phyloP scores from a whole-genome alignment of 1,140 invertebrate species.

The Cataglyphis hispanica region DNA sequence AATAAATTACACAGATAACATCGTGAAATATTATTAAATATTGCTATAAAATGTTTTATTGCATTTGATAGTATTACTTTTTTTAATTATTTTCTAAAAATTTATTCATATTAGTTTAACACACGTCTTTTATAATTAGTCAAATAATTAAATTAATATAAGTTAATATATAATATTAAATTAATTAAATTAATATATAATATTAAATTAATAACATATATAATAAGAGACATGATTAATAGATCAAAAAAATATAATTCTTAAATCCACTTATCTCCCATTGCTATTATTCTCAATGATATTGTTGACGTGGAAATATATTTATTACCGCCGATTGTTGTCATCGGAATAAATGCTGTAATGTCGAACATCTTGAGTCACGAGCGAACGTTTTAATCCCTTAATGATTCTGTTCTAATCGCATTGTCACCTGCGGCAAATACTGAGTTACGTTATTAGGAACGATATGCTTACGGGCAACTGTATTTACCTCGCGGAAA shows the following conservation, averaged over 20 bases:
- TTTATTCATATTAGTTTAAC: neutral
- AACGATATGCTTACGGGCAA: slow-evolving; percentile 59
- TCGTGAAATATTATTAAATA: neutral
- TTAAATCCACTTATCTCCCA: slow-evolving; percentile 1
- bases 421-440: slow-evolving; percentile 69
- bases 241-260: neutral
- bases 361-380: slow-evolving; percentile 20
- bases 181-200: no score
- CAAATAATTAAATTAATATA: no score
- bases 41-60: neutral
- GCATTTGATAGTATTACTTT: neutral
- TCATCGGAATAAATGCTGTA: neutral
- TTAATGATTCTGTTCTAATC: slow-evolving; percentile 65
- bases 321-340: slow-evolving; percentile 6
- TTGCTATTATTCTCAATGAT: neutral
- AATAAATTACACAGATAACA: neutral
- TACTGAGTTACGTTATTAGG: slow-evolving; percentile 72
- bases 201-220: no score
- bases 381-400: slow-evolving; percentile 30
- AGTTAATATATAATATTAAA: no score
- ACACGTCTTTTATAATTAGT: neutral
- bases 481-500: slow-evolving; percentile 44
- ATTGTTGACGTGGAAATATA: neutral
- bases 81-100: slow-evolving; percentile 3
- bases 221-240: neutral